Evolutionary conservation across 2,113 vertebrate genomes (phyloP).

Genomic region (Chaetodon trifascialis): DNA sequence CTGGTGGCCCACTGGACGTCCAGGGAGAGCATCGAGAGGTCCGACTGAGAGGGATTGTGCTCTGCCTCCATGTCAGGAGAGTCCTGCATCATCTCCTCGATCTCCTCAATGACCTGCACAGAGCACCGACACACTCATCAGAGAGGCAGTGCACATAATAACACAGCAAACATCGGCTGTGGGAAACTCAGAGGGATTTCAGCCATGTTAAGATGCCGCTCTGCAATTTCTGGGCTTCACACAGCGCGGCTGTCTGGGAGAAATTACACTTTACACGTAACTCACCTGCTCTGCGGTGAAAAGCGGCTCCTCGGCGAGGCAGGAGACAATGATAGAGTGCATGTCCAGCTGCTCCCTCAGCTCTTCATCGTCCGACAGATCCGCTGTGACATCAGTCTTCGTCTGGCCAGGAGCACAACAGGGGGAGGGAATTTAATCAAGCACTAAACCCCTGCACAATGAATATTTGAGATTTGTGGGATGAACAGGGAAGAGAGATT

Average conservation of each 20-base stretch:
- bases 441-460: conserved; percentile 57
- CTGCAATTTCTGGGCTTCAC: conserved; percentile 1
- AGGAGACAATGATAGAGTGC: conserved; percentile 97
- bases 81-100: conserved; percentile 99
- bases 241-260: background rate
- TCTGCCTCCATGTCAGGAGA: conserved; percentile 90
- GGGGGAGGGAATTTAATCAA: conserved; percentile 64
- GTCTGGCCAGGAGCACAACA: conserved; percentile 73
- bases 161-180: background rate
- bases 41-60: conserved; percentile 87
- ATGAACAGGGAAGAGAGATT: conserved; percentile 46
- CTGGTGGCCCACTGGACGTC: conserved; percentile 87
- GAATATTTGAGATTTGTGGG: conserved; percentile 62
- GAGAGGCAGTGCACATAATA: background rate
- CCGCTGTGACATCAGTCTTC: conserved; percentile 85
- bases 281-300: conserved; percentile 96
- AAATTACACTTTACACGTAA: background rate
- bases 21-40: conserved; percentile 89
- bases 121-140: conserved; percentile 11
- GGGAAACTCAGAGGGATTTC: conserved; percentile 10
- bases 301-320: conserved; percentile 92
- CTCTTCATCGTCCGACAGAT: conserved; percentile 94
- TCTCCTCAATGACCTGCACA: conserved; percentile 96
- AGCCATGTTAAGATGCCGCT: conserved; percentile 29
- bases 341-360: conserved; percentile 96